Percentiles rank a stretch among this genome's conserved stretches.
Conservation (phyloP, 2,113 vertebrate genomes). For the Malaclemys terrapin region DNA sequence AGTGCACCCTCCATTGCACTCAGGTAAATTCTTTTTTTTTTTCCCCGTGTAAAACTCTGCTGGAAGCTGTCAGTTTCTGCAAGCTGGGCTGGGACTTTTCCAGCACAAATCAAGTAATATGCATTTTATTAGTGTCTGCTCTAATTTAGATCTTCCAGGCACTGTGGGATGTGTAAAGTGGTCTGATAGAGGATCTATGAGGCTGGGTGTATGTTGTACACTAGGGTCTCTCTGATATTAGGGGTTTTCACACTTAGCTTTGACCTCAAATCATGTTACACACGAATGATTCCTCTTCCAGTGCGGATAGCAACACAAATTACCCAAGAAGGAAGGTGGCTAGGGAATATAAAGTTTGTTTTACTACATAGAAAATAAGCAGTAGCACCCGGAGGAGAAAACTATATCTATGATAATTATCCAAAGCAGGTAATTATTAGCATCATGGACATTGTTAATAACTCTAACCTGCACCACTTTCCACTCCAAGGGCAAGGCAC, state of each 20-base stretch:
- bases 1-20: background rate
- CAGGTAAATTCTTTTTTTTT: background rate
- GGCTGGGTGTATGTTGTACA: background rate
- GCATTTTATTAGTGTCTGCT: slow-evolving; percentile 71
- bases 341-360: background rate
- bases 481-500: background rate
- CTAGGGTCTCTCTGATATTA: slow-evolving; percentile 13
- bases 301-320: background rate
- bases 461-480: accelerated
- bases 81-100: slow-evolving; percentile 61
- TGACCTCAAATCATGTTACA: background rate
- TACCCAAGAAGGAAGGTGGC: accelerated
- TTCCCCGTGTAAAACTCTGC: slow-evolving; percentile 19
- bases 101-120: slow-evolving; percentile 47
- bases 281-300: slow-evolving; percentile 27
- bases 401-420: background rate
- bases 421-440: background rate
- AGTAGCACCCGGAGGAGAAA: background rate
- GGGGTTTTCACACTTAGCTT: background rate
- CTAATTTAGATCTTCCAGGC: slow-evolving; percentile 80
- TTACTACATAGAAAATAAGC: background rate
- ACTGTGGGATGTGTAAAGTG: background rate
- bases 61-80: slow-evolving; percentile 64
- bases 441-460: background rate
- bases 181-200: slow-evolving; percentile 3